Base-by-base conservation (phyloP, 2,888 invertebrate genomes). In the Thera obeliscata region DNA sequence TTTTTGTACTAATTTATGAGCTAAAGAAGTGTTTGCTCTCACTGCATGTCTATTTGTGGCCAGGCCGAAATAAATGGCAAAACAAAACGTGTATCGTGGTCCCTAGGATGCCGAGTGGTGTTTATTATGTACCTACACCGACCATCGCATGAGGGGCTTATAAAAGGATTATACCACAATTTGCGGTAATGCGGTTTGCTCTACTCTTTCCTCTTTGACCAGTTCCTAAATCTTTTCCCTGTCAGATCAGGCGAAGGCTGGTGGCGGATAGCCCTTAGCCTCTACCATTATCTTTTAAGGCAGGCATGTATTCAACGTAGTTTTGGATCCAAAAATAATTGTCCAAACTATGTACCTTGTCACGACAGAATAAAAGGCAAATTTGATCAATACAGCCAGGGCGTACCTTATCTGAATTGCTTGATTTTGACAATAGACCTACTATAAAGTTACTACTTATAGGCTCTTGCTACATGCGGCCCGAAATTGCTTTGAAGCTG, bases 11-110 rank as follows among this genome's bases (percentile, higher is more conserved):
- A 81, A 84, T 88, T 86, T 86, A 87, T 82, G 81, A 69, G 78
- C 76, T 81, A 83, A 85, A 87, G 82, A 86, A 84, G 78, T 85
- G 83, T 85, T 84, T 80, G 81, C 79, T 75, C 80, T 75, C 81
- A 78, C 80, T 76, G 75, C 74, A 81, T 82, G 78, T 88, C 86
- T 90, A 88, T 89, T 91, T 89, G 82, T 77, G 83, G 85, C 80
- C 78, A 82, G 75, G 85, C 85, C 82, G 78, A 88, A 89, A 89
- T 88, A 89, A 87, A 87, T 83, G 79, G 83, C 82, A 83, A 87
- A 88, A 87, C 82, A 83, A 81, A 86, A 85, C 84, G 83, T 82
- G 82, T 85, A 85, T 87, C 86, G 22, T 86, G 85, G 86, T 81
- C 81, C 80, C 81, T 81, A 81, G 78, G 68, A 72, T 74, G 71